Evolutionary conservation across 1,140 invertebrate species (phyloP).

Genomic region (Zaprionus davidi): DNA sequence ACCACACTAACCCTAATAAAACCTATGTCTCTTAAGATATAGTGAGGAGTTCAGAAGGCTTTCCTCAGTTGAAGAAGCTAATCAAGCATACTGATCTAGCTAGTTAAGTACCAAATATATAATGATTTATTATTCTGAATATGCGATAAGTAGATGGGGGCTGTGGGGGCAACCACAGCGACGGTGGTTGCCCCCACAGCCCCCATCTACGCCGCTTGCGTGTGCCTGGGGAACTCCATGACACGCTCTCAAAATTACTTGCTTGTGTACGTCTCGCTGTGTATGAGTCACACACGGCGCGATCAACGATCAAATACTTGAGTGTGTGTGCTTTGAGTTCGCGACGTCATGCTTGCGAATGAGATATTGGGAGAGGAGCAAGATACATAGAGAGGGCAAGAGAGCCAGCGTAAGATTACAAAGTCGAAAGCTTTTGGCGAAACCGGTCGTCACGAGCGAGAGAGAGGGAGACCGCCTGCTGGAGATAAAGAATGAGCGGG

Average conservation of each 20-base stretch:
- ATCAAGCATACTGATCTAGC: too few relatives aligned
- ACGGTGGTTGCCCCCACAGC: too few relatives aligned
- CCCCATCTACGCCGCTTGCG: conserved; percentile 6
- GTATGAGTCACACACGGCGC: conserved; percentile 57
- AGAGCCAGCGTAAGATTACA: neutral
- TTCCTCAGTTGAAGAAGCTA: too few relatives aligned
- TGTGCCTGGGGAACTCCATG: conserved; percentile 72
- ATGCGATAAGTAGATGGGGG: too few relatives aligned
- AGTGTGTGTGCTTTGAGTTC: neutral
- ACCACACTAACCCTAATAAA: too few relatives aligned
- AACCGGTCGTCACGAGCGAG: neutral
- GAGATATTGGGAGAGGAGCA: conserved; percentile 5
- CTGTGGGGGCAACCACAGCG: too few relatives aligned
- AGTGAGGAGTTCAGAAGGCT: too few relatives aligned
- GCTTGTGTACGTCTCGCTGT: conserved; percentile 38
- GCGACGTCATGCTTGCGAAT: conserved; percentile 60
- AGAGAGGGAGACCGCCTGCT: neutral
- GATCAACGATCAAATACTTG: conserved; percentile 1
- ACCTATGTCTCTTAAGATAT: too few relatives aligned
- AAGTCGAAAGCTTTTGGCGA: neutral
- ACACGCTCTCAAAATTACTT: conserved; percentile 17
- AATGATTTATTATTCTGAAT: too few relatives aligned
- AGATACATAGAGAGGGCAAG: neutral
- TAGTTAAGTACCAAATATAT: too few relatives aligned
- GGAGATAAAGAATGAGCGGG: conserved; percentile 20